phyloP scores from a whole-genome alignment of 2,888 invertebrate genomes.

The Xanthia togata region DNA sequence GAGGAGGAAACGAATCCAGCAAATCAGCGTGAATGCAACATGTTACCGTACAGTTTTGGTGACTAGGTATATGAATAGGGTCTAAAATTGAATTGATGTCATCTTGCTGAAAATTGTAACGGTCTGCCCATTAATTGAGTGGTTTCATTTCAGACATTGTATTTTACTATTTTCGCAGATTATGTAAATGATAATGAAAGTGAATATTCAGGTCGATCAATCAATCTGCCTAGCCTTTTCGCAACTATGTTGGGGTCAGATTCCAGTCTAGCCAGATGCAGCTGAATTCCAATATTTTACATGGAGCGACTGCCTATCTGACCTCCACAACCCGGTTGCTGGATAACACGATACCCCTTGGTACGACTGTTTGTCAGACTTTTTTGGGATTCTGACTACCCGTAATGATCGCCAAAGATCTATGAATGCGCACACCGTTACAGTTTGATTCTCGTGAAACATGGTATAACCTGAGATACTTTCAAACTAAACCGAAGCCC shows the following conservation, averaged over 20 bases:
- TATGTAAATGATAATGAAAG: background rate
- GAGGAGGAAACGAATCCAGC: too few relatives aligned
- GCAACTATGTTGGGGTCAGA: background rate
- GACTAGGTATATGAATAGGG: background rate
- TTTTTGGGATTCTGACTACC: background rate
- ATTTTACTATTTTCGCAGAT: background rate
- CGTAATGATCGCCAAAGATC: too few relatives aligned
- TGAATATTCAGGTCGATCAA: background rate
- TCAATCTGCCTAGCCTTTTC: background rate
- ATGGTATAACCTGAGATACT: background rate
- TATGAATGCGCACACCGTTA: background rate
- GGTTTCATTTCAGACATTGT: background rate
- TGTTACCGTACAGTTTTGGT: background rate
- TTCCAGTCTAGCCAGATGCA: background rate
- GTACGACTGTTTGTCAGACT: background rate
- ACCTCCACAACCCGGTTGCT: background rate
- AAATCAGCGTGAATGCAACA: background rate
- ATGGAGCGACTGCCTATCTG: background rate
- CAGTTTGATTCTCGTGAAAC: background rate
- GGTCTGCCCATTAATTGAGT: background rate
- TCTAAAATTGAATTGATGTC: background rate
- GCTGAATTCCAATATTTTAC: background rate
- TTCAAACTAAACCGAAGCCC: background rate
- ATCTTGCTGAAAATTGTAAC: background rate
- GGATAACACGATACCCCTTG: background rate